Evolutionary conservation across 2,888 invertebrate genomes (phyloP).

Genomic region (Griposia aprilina): DNA sequence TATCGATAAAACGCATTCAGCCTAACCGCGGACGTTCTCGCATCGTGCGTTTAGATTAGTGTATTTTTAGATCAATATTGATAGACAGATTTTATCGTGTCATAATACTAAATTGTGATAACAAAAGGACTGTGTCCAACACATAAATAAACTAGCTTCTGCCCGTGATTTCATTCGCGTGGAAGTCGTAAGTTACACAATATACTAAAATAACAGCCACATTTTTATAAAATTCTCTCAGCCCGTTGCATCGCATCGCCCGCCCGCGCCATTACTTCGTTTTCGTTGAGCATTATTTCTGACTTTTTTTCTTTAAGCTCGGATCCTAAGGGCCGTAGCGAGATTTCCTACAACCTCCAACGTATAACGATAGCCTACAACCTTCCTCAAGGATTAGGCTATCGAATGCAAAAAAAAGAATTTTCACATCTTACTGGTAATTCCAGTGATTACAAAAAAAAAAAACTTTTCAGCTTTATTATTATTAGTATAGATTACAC

Average conservation of each 20-base stretch:
- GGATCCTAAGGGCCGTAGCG: neutral
- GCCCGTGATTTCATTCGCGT: neutral
- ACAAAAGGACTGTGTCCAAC: neutral
- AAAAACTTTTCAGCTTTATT: neutral
- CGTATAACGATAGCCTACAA: neutral
- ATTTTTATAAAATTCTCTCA: neutral
- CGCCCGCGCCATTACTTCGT: neutral
- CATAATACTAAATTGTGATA: constrained; percentile 1
- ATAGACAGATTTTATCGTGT: neutral
- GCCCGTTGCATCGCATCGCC: neutral
- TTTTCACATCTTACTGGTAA: neutral
- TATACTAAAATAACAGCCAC: neutral
- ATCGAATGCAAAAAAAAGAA: neutral
- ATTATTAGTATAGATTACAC: neutral
- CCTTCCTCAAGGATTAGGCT: neutral
- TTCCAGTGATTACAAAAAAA: no score
- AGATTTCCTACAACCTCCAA: no score
- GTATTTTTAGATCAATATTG: constrained; percentile 21
- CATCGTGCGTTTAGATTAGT: constrained; percentile 19
- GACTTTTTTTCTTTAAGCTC: neutral
- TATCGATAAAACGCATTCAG: constrained; percentile 44
- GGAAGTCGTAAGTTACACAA: no score
- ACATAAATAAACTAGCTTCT: neutral
- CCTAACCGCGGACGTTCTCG: constrained; percentile 17
- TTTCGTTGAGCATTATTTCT: neutral